phyloP scores from a whole-genome alignment of 2,797 vertebrate genomes.

The Heteromormyrus szaboi region DNA sequence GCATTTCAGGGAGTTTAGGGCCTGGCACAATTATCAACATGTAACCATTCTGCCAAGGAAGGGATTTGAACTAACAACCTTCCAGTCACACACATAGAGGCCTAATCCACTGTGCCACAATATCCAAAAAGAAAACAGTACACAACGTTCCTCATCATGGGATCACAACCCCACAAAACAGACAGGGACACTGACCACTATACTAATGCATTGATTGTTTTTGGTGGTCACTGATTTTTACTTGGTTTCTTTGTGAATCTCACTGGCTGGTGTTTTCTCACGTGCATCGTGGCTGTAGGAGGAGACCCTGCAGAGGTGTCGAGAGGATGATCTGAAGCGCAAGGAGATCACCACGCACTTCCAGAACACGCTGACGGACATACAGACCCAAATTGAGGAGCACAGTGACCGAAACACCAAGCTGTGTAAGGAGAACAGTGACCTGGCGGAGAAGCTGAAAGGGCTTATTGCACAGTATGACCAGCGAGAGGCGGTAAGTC shows the following conservation, averaged over 20 bases:
- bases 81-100: neutral
- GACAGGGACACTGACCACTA: neutral
- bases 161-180: neutral
- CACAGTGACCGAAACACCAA: constrained; percentile 91
- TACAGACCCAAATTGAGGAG: constrained; percentile 94
- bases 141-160: neutral
- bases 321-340: constrained; percentile 94
- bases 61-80: neutral
- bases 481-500: constrained; percentile 82
- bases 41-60: neutral
- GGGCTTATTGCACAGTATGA: constrained; percentile 93
- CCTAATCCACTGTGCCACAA: neutral
- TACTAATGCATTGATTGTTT: neutral
- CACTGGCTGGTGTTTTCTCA: neutral
- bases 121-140: neutral
- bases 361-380: constrained; percentile 88
- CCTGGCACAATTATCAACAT: neutral
- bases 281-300: constrained; percentile 60
- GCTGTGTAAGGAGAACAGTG: constrained; percentile 90
- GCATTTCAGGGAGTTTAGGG: neutral
- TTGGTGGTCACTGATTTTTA: neutral
- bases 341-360: constrained; percentile 98
- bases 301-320: constrained; percentile 86
- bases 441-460: constrained; percentile 90
- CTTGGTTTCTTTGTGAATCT: neutral